Base-by-base conservation (phyloP, 2,797 vertebrate genomes). In the Limosa lapponica region DNA sequence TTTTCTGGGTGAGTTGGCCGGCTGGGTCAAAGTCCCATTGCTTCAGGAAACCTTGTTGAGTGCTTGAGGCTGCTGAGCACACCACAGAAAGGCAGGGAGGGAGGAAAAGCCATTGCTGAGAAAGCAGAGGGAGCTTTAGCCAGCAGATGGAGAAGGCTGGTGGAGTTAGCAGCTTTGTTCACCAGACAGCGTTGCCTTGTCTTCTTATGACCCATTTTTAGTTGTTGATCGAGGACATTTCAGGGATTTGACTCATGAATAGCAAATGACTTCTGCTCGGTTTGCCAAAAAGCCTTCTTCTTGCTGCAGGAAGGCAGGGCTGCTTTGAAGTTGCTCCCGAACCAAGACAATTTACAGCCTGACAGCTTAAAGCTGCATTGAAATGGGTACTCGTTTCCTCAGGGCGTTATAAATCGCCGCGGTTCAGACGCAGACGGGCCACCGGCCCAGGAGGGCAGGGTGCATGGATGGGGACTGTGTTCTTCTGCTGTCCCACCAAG, bases 301-400 rank as follows among this genome's bases (percentile, higher is more conserved):
- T 96, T 93, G 51, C 93, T 89, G 90, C 92, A 92, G 90, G 83
- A 90, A 89, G 55, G 86, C 70, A 57, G 52, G 59, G 58, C 51
- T 65, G 66, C 96, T 95, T 97, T 96, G 93, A 96, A 95, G 95
- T 77, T 87, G 77, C 94, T 95, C 94, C 93, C 70, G 83, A 87
- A 84, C 54, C 73, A 93, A 69, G 94, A 95, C 96, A 96, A 95
- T 96, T 95, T 96, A 96, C 95, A 94, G 93, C 95, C 81, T 95
- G 95, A 92, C 93, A 96, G 92, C 77, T 92, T 65, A 93, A 92
- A 90, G 96, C 92, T 94, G 90, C 92, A 72, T 22, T 93, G 93
- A 89, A 64, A 39, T 0, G 55, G 88, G 80, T 32, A 46, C 93
- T 41, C 62, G 2, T 75, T 72, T 93, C 95, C 94, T 94, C 1